Percentiles rank a stretch among this genome's conserved stretches.
phyloP scores from a whole-genome alignment of 1,140 invertebrate species.

The Myzus persicae region DNA sequence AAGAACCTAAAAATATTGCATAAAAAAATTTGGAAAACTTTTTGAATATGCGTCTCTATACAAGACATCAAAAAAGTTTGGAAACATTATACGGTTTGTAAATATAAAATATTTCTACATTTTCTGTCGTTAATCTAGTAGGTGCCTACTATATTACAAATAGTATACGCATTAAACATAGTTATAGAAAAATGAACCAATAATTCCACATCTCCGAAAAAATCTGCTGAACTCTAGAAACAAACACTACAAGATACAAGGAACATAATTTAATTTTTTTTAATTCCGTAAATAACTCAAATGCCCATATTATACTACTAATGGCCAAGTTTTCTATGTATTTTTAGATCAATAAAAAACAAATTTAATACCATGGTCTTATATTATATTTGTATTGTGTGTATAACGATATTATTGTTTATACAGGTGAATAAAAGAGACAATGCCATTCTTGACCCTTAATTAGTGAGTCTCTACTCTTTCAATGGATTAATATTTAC shows the following conservation, averaged over 20 bases:
- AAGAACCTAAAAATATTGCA: not conserved
- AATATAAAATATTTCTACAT: not conserved
- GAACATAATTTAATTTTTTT: too few species aligned
- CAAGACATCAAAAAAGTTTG: not conserved
- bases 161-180: too few species aligned
- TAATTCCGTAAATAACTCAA: too few species aligned
- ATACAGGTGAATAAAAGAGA: slow-evolving; percentile 13
- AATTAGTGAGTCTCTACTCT: not conserved
- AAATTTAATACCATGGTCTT: not conserved
- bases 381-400: not conserved
- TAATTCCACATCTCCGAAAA: too few species aligned
- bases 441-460: not conserved
- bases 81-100: not conserved
- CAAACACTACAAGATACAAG: too few species aligned
- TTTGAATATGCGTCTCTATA: not conserved
- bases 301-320: too few species aligned
- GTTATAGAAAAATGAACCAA: too few species aligned
- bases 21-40: not conserved
- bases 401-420: not conserved
- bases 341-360: too few species aligned
- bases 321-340: too few species aligned
- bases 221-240: too few species aligned
- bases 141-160: not conserved
- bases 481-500: slow-evolving; percentile 28
- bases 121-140: not conserved